Evolutionary conservation across 2,113 vertebrate genomes (phyloP), one percentile per base, ranked within the genome.

Genomic region (Gorsachius goisagi): DNA sequence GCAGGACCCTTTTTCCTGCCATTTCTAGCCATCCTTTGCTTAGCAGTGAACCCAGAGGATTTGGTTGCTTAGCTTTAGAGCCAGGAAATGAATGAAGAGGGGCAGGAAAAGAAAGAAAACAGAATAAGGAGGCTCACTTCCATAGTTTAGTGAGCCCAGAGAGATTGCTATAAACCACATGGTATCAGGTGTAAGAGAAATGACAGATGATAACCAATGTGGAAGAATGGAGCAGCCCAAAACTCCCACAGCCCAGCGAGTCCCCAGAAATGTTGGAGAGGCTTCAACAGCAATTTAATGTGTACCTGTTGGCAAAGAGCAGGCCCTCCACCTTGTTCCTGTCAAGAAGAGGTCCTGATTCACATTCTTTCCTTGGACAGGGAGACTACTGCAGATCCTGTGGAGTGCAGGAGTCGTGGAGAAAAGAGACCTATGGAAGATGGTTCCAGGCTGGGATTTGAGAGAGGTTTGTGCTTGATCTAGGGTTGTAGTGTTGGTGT

Each of bases 131-230:
- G 86, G 52, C 44, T 97, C 44, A 47, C 55, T 81, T 77, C 45
- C 52, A n/a, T 8, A 45, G 32, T 69, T 92, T 55, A 84, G 56
- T 77, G 91, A 90, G 53, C 53, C 77, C 87, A 44, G 66, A 60
- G 89, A 71, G 81, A 44, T 68, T 88, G 53, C 74, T 64, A 17
- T 30, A 82, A 84, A 68, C 56, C 95, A 95, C 49, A 60, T 76
- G 91, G 74, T 62, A 56, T 75, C 93, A 69, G 85, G 89, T 91
- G 94, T 88, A 73, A 78, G 68, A 95, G 58, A 81, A 89, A 81
- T 75, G 84, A 81, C 72, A 85, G 44, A 56, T 55, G 77, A 89
- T 81, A 91, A 75, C 55, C 76, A 56, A 1, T 0, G 0, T n/a
- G 59, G 59, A 73, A 41, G 28, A 74, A 35, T 1, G 14, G 68